Conservation (phyloP, 2,797 vertebrate genomes). For the Carapus acus region DNA sequence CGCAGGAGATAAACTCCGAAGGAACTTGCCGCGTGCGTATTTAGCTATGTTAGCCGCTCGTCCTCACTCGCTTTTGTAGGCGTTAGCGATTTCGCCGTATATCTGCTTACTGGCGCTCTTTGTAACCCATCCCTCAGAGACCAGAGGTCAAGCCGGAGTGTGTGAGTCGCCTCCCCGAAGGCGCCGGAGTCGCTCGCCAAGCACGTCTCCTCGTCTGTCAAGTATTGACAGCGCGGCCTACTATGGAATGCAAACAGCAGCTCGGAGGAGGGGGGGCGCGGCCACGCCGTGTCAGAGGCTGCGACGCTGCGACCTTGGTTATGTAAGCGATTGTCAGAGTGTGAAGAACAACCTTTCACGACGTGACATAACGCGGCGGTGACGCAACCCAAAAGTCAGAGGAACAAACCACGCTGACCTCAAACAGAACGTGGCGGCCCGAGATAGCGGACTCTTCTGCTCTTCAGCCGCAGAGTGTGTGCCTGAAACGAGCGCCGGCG, state of each 20-base stretch:
- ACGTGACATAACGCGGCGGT: conserved; percentile 16
- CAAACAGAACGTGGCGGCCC: background rate
- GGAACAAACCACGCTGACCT: conserved; percentile 8
- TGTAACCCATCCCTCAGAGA: background rate
- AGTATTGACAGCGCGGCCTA: conserved; percentile 42
- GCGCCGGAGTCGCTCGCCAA: conserved; percentile 18
- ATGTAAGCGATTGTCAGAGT: conserved; percentile 42
- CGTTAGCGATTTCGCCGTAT: too few species aligned
- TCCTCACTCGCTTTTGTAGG: too few species aligned
- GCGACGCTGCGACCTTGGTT: conserved; percentile 51
- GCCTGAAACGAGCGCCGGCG: conserved; percentile 13
- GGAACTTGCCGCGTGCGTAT: too few species aligned
- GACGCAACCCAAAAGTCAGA: conserved; percentile 26
- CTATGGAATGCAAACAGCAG: conserved; percentile 55
- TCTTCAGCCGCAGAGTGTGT: too few species aligned
- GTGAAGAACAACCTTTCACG: conserved; percentile 19
- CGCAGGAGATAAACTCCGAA: too few species aligned
- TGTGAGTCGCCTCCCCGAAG: conserved; percentile 17
- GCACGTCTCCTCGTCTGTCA: conserved; percentile 37
- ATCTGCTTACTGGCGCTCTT: too few species aligned
- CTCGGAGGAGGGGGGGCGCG: conserved; percentile 53
- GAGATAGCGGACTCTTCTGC: background rate
- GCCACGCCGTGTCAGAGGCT: conserved; percentile 24
- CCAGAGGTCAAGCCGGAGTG: conserved; percentile 20
- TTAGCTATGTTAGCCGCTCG: too few species aligned